Evolutionary conservation across 53 echinoderm and acorn worm species (phyloP), one percentile per base, ranked within the genome.

Genomic region (Stichopus horrens): DNA sequence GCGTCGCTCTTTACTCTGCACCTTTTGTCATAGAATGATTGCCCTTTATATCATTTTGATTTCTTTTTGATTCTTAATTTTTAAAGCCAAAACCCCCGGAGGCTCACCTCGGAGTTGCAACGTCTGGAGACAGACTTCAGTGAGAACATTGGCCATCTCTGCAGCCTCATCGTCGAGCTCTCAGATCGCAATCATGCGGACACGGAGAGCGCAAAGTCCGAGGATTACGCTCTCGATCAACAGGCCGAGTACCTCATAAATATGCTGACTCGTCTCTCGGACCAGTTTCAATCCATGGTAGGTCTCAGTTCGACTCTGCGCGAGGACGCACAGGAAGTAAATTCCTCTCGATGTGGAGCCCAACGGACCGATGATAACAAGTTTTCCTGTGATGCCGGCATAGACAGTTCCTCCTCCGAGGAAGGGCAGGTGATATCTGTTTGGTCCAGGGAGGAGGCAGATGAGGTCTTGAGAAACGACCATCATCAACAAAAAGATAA

Each of bases 231-330:
- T 7, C 52, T 81, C 18, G 90, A 77, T 57, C 60, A 79, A 71
- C 76, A 85, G 37, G 80, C 90, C 11, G 67, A 83, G 54, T 88
- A 89, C 52, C 90, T 96, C 58, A 89, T 92, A 67, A 91, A 86
- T 20, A 90, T 90, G 20, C 90, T 96, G 22, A 88, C 79, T 67
- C 86, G 95, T 20, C 90, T 96, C 54, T 90, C 92, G 75, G 93
- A 96, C 86, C 96, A 96, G 84, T 95, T 96, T 74, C 89, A 92
- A 14, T 96, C 96, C n/a, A 91, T 95, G 80, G 89, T 96, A 57
- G 95, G 94, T 57, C 86, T 96, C 54, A 96, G 93, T 75, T 65
- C 91, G 19, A 91, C 88, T 20, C 87, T 94, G n/a, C 79, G 88
- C 74, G 83, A 83, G 0, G 63, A 90, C 23, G 53, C 88, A 20